Evolutionary conservation across 2,113 vertebrate genomes (phyloP).

Genomic region (Montifringilla adamsi): DNA sequence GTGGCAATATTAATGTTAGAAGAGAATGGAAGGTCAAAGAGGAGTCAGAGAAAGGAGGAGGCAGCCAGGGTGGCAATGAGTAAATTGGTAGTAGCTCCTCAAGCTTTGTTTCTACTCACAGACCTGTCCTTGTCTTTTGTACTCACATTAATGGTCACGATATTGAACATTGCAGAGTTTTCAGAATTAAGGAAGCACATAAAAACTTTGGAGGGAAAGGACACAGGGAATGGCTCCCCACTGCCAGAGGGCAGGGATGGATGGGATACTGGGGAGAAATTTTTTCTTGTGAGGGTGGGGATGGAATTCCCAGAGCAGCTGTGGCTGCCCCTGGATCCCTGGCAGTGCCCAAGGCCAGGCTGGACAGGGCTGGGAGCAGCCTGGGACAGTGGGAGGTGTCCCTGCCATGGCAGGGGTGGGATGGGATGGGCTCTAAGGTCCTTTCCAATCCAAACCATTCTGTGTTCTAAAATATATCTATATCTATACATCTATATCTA

Average conservation of each 20-base stretch:
- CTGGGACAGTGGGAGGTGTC: not conserved
- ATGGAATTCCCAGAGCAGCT: not conserved
- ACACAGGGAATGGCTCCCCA: not conserved
- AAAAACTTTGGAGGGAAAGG: not conserved
- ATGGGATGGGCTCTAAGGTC: accelerated
- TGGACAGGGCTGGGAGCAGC: not conserved
- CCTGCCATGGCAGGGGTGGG: not conserved
- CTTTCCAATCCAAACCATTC: not conserved
- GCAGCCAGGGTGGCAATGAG: not conserved
- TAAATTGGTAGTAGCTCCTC: not conserved
- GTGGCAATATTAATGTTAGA: not conserved
- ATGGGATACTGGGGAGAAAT: not conserved
- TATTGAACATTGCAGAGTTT: not conserved
- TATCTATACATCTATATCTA: too few relatives aligned
- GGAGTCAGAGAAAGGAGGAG: not conserved
- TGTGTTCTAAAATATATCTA: not conserved
- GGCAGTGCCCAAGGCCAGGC: not conserved
- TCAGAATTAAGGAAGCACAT: not conserved
- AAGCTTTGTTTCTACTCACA: not conserved
- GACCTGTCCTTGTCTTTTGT: not conserved
- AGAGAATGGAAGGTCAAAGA: not conserved
- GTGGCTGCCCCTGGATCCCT: not conserved
- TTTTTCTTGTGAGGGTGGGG: accelerated
- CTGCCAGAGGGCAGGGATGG: not conserved
- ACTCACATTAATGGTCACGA: accelerated